Conservation (phyloP, 2,888 invertebrate genomes). For the Leptura quadrifasciata region DNA sequence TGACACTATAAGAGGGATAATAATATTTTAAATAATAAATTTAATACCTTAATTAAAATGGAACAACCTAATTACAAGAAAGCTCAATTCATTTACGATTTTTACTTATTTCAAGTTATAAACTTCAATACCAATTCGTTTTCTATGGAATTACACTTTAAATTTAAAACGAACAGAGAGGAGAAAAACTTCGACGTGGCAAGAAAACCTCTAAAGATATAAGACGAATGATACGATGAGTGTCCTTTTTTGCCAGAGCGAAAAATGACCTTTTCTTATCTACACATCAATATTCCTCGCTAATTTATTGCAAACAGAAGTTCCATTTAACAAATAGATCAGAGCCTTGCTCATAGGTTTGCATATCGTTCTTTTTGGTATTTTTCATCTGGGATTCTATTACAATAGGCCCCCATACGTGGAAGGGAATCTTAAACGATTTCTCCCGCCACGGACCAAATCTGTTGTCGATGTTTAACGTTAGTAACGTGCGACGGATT, state of each 20-base stretch:
- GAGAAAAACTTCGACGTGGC: neutral
- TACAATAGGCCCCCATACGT: too few relatives aligned
- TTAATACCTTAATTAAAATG: neutral
- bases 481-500: too few relatives aligned
- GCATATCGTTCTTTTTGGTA: too few relatives aligned
- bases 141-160: neutral
- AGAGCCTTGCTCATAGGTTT: too few relatives aligned
- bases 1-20: neutral
- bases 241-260: neutral
- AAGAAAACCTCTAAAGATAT: neutral
- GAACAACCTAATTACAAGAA: neutral
- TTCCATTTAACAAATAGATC: neutral
- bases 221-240: neutral
- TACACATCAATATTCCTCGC: neutral
- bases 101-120: neutral
- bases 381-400: too few relatives aligned
- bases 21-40: neutral
- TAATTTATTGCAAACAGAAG: neutral
- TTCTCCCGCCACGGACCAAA: too few relatives aligned
- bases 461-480: too few relatives aligned
- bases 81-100: neutral
- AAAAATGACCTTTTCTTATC: neutral
- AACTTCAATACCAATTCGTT: neutral
- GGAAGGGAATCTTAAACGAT: too few relatives aligned
- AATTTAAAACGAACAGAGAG: neutral